Evolutionary conservation across 30 jellyfish, hydroid and myxozoan genomes (phyloP).

Genomic region (Chironex yamaguchii): DNA sequence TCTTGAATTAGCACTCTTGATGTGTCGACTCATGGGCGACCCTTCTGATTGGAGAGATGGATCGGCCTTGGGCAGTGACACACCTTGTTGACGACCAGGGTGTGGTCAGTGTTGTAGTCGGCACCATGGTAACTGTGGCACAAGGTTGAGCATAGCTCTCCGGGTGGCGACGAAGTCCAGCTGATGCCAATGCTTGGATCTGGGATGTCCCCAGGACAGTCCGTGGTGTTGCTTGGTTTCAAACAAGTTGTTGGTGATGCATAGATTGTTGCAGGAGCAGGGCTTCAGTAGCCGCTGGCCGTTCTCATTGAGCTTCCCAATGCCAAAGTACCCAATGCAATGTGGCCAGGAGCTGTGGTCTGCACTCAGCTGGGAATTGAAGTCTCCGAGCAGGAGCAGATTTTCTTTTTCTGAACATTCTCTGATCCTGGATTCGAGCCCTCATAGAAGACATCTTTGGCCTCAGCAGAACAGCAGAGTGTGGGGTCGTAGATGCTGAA

Average conservation of each 20-base stretch:
- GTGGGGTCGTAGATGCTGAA: conserved; percentile 48
- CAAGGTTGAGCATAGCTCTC: background rate
- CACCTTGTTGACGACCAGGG: background rate
- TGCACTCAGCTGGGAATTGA: conserved; percentile 35
- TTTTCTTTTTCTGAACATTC: background rate
- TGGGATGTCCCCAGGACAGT: conserved; percentile 59
- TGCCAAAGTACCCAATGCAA: conserved; percentile 43
- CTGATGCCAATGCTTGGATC: conserved; percentile 58
- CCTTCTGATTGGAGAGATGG: background rate
- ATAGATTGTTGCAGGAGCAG: conserved; percentile 19
- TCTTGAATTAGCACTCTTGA: background rate
- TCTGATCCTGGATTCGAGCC: background rate
- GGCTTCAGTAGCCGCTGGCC: conserved; percentile 50
- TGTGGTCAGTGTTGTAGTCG: conserved; percentile 36
- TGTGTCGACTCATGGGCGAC: background rate
- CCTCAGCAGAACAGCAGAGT: conserved; percentile 6
- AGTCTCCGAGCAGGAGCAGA: conserved; percentile 44
- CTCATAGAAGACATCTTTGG: conserved; percentile 50
- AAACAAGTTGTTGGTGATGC: conserved; percentile 57
- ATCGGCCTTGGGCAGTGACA: background rate
- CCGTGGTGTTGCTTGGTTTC: conserved; percentile 27
- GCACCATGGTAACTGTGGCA: conserved; percentile 56
- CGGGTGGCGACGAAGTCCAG: conserved; percentile 23
- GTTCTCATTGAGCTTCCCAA: conserved; percentile 42
- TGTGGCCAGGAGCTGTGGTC: conserved; percentile 56